Evolutionary conservation across 2,113 vertebrate genomes (phyloP).

Genomic region (Hystrix cristata): DNA sequence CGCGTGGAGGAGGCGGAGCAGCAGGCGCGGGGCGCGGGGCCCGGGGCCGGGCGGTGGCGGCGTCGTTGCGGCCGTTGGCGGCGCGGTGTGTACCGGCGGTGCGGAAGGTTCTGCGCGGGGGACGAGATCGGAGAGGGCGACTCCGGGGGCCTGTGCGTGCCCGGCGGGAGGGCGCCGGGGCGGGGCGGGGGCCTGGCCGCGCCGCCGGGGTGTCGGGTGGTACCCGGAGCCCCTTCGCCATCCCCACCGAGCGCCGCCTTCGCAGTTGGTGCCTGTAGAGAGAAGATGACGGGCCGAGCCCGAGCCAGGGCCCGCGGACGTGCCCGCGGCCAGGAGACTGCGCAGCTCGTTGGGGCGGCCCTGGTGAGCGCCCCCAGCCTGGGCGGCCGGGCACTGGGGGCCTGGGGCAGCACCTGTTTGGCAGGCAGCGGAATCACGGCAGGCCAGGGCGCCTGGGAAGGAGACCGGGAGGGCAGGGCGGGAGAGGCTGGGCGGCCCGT

Average conservation of each 20-base stretch:
- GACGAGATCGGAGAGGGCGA: background rate
- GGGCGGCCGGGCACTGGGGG: too few species aligned
- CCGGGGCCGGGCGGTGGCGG: background rate
- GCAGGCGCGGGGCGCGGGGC: background rate
- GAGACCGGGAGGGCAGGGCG: too few species aligned
- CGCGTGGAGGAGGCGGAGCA: background rate
- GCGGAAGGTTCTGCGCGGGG: background rate
- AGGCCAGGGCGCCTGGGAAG: too few species aligned
- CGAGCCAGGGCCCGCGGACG: constrained; percentile 92
- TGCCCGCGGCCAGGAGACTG: constrained; percentile 87
- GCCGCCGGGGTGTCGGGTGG: constrained; percentile 4
- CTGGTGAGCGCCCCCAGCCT: constrained; percentile 85
- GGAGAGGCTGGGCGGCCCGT: too few species aligned
- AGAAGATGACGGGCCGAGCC: constrained; percentile 92
- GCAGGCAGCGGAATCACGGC: too few species aligned
- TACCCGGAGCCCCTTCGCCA: background rate
- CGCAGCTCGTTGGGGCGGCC: constrained; percentile 74
- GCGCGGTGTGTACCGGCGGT: background rate
- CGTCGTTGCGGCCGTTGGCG: background rate
- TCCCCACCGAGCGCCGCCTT: fast-evolving
- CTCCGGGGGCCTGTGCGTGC: background rate
- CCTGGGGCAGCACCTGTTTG: too few species aligned
- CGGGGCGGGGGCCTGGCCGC: background rate
- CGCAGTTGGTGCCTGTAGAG: background rate
- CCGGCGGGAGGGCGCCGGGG: background rate